Conservation (phyloP, 1,140 invertebrate species). For the Euura saliciscinereae region DNA sequence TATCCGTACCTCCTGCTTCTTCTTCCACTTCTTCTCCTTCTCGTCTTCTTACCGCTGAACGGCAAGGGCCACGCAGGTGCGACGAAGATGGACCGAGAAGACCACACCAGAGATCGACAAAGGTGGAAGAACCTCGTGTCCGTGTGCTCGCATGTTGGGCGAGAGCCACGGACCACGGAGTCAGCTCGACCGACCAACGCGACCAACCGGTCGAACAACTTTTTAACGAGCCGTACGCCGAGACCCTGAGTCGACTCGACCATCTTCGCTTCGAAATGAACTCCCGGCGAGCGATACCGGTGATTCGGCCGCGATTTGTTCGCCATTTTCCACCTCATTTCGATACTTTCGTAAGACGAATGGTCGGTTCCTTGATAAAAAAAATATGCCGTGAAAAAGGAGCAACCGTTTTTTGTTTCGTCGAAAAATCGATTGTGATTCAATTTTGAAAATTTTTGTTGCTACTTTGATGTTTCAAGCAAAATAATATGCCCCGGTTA, state of each 20-base stretch:
- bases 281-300: constrained; percentile 45
- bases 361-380: too few relatives aligned
- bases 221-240: constrained; percentile 58
- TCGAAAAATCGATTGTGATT: too few relatives aligned
- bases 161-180: constrained; percentile 58
- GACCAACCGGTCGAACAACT: constrained; percentile 59
- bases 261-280: constrained; percentile 44
- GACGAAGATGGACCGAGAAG: not conserved
- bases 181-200: constrained; percentile 49
- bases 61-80: not conserved
- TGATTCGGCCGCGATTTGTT: not conserved
- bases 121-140: not conserved
- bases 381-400: too few relatives aligned
- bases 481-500: too few relatives aligned
- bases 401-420: too few relatives aligned
- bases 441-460: too few relatives aligned
- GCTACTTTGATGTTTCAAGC: too few relatives aligned
- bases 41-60: not conserved
- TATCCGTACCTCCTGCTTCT: not conserved
- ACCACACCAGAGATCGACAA: not conserved
- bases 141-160: constrained; percentile 1
- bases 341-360: not conserved
- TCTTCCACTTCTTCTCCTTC: not conserved
- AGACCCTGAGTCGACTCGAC: constrained; percentile 46
- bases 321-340: constrained; percentile 11